These are phyloP conservation scores for Danionella dracula DNA, from an alignment of 2,797 vertebrate species.

Conservation along the genomic window DNA sequence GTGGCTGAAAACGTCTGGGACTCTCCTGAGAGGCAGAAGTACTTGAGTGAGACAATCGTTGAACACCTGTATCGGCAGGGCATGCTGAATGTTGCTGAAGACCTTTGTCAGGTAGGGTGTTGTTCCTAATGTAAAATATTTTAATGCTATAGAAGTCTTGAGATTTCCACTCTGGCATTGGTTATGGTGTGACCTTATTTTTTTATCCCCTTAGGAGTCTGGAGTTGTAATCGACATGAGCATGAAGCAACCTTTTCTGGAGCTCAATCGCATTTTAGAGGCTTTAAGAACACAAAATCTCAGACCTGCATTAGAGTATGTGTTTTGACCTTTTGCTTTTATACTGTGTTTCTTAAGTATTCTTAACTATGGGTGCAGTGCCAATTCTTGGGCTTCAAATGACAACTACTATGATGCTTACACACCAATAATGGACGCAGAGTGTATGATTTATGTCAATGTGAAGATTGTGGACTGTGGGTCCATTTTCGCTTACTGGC, in stretches of 20 bases:
- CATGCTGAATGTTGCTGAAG: slow-evolving; percentile 85
- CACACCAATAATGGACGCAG: no score
- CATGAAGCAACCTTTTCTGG: slow-evolving; percentile 88
- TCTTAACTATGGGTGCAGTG: background rate
- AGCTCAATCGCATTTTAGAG: slow-evolving; percentile 85
- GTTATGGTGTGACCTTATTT: background rate
- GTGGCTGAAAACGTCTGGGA: slow-evolving; percentile 86
- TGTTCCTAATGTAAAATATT: background rate
- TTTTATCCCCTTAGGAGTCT: slow-evolving; percentile 63
- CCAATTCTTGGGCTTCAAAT: no score
- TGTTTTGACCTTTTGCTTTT: background rate
- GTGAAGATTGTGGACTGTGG: no score
- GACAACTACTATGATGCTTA: no score
- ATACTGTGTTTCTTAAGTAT: background rate
- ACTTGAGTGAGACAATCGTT: slow-evolving; percentile 82
- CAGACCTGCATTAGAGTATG: slow-evolving; percentile 82
- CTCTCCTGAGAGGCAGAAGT: slow-evolving; percentile 81
- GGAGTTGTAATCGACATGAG: slow-evolving; percentile 85
- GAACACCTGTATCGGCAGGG: slow-evolving; percentile 88
- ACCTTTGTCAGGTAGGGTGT: slow-evolving; percentile 79
- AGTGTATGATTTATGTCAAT: no score
- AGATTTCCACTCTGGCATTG: no score
- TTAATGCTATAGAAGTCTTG: no score
- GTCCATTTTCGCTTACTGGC: no score
- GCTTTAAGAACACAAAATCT: slow-evolving; percentile 84